phyloP scores from a whole-genome alignment of 2,888 invertebrate species.

The Ashinkailepas kermadecensis region DNA sequence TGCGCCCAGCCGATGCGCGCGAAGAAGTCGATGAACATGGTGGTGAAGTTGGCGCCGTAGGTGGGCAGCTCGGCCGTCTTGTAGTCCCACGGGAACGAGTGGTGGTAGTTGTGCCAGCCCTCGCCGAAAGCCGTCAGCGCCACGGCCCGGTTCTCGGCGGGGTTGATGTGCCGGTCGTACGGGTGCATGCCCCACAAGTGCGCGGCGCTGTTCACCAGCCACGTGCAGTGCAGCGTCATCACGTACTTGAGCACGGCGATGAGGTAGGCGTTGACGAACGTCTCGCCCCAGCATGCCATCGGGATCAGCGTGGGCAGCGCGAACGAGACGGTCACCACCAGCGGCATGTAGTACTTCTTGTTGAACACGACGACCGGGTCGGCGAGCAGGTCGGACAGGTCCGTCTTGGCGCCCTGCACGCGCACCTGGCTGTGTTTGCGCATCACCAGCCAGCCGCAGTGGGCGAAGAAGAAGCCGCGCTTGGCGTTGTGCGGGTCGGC shows the following conservation, averaged over 20 bases:
- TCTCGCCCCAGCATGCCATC: constrained; percentile 74
- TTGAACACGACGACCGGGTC: constrained; percentile 83
- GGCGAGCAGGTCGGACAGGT: constrained; percentile 68
- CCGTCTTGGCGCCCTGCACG: constrained; percentile 73
- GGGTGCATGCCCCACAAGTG: constrained; percentile 89
- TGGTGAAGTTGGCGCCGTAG: constrained; percentile 58
- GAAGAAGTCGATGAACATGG: constrained; percentile 68
- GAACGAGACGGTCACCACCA: constrained; percentile 72
- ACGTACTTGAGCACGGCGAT: constrained; percentile 51
- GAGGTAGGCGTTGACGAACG: constrained; percentile 67
- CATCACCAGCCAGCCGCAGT: constrained; percentile 87
- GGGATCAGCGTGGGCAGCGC: constrained; percentile 72
- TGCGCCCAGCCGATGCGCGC: constrained; percentile 78
- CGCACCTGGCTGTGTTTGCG: constrained; percentile 85
- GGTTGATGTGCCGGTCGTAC: constrained; percentile 57
- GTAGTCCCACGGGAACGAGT: constrained; percentile 88
- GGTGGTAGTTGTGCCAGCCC: constrained; percentile 92
- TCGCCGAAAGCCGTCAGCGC: constrained; percentile 61
- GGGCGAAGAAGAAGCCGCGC: constrained; percentile 92
- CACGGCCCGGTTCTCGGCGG: constrained; percentile 35
- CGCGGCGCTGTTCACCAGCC: constrained; percentile 86
- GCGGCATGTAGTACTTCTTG: constrained; percentile 65
- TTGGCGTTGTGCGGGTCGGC: constrained; percentile 88
- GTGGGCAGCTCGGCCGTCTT: constrained; percentile 67
- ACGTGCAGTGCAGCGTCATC: constrained; percentile 63